phyloP scores from a whole-genome alignment of 2,797 vertebrate species.

The Tamandua tetradactyla region DNA sequence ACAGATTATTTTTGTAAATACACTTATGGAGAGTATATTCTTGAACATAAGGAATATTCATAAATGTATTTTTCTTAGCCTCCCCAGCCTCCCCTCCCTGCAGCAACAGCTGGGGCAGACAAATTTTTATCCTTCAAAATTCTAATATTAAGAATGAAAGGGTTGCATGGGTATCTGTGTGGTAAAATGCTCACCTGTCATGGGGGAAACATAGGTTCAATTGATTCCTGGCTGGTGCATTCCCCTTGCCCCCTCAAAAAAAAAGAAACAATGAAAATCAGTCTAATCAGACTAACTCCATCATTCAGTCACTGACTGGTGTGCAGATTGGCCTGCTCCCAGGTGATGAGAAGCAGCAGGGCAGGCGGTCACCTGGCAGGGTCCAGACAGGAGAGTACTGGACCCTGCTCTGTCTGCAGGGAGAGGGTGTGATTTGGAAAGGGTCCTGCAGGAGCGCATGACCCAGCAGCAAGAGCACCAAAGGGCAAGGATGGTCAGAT shows the following conservation, averaged over 20 bases:
- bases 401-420: no score
- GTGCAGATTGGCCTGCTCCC: no score
- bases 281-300: not conserved
- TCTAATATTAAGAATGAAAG: not conserved
- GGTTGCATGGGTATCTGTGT: no score
- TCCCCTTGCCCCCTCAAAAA: no score
- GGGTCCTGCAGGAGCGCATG: accelerated
- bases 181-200: no score
- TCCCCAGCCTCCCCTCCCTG: not conserved
- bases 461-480: no score
- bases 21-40: not conserved
- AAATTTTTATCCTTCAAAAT: not conserved
- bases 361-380: no score
- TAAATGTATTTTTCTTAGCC: not conserved
- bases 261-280: no score
- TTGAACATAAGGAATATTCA: not conserved
- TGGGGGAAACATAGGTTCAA: no score
- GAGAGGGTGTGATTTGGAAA: not conserved
- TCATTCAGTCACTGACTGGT: not conserved
- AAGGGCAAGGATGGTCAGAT: not conserved
- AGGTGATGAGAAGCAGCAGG: no score
- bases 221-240: no score
- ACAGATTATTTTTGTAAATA: not conserved
- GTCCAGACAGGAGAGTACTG: no score
- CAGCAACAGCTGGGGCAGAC: not conserved